phyloP scores from a whole-genome alignment of 30 jellyfish, hydroid and myxozoan species.

The Mastigias papua region DNA sequence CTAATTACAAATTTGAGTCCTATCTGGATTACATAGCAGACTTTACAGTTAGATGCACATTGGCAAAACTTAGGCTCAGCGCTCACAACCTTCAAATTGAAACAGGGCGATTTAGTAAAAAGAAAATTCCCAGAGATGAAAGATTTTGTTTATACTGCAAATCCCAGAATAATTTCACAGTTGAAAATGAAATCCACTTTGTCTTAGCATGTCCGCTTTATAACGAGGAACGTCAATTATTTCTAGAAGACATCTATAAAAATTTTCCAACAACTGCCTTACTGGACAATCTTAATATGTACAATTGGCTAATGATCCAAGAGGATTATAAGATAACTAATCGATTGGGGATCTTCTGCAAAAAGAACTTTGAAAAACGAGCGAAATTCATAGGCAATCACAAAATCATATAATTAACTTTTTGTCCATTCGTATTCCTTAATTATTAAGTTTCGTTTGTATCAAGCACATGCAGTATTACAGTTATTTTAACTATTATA shows the following conservation, averaged over 20 bases:
- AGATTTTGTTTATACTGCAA: slow-evolving; percentile 40
- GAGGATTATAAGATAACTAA: too few species aligned
- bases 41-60: slow-evolving; percentile 12
- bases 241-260: slow-evolving; percentile 1
- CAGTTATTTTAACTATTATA: too few species aligned
- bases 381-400: too few species aligned
- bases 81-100: slow-evolving; percentile 51
- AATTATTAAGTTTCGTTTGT: too few species aligned
- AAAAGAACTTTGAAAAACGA: too few species aligned
- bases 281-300: slow-evolving; percentile 8
- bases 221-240: slow-evolving; percentile 35
- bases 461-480: too few species aligned
- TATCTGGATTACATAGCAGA: slow-evolving; percentile 42
- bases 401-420: too few species aligned
- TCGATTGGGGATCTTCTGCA: too few species aligned
- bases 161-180: slow-evolving; percentile 10
- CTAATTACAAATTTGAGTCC: slow-evolving; percentile 38
- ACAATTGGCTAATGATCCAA: too few species aligned
- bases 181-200: slow-evolving; percentile 32
- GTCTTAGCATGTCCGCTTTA: slow-evolving; percentile 32
- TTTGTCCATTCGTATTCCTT: too few species aligned
- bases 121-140: slow-evolving; percentile 57
- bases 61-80: slow-evolving; percentile 44
- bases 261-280: slow-evolving; percentile 32
- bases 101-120: slow-evolving; percentile 38